phyloP scores from a whole-genome alignment of 1,140 invertebrate species.

The Nasonia longicornis region DNA sequence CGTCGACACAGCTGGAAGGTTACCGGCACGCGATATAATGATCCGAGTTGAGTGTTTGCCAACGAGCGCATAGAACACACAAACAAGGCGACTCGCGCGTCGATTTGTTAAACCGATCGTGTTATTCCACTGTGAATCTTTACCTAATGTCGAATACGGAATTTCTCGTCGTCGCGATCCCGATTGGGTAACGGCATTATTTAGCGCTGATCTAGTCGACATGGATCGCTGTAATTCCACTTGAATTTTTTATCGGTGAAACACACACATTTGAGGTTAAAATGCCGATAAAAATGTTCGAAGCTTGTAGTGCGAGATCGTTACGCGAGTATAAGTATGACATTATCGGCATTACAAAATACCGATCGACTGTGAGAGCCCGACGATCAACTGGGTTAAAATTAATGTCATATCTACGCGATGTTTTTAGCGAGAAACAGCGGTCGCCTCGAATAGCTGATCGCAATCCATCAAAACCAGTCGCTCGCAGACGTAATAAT shows the following conservation, averaged over 20 bases:
- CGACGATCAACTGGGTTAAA: conserved; percentile 31
- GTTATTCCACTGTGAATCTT: too few relatives aligned
- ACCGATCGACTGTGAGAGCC: neutral
- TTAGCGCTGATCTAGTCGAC: too few relatives aligned
- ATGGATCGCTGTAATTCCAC: too few relatives aligned
- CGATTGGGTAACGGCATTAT: too few relatives aligned
- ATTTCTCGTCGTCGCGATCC: too few relatives aligned
- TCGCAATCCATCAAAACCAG: conserved; percentile 16
- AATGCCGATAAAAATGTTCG: conserved; percentile 15
- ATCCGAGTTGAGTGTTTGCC: neutral
- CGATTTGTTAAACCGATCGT: neutral
- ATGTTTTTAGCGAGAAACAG: conserved; percentile 17
- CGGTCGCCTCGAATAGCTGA: neutral
- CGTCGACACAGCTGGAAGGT: neutral
- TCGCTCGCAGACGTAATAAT: neutral
- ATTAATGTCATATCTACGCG: conserved; percentile 20
- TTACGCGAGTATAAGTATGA: conserved; percentile 22
- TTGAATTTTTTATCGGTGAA: neutral
- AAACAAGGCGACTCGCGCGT: neutral
- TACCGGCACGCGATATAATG: neutral
- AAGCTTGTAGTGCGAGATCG: conserved; percentile 20
- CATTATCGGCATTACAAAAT: conserved; percentile 41
- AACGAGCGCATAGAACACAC: neutral
- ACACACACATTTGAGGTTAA: neutral
- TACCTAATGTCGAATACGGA: too few relatives aligned